Conservation (phyloP, 2,888 invertebrate species). For the Thera obeliscata region DNA sequence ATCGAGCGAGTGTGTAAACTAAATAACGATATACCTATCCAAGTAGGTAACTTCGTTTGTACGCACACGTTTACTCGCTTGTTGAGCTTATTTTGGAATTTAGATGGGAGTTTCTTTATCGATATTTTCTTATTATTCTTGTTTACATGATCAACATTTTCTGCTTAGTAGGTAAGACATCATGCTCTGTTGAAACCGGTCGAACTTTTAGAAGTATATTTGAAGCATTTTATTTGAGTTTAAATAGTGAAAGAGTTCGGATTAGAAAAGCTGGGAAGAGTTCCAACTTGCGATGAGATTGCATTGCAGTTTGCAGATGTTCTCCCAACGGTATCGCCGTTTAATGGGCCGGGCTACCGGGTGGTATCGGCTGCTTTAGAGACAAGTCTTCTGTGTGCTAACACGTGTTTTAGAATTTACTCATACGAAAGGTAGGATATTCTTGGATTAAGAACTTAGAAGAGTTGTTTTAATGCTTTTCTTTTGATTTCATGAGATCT, state of each 20-base stretch:
- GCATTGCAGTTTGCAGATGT: conserved; percentile 24
- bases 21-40: conserved; percentile 8
- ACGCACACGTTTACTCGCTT: neutral
- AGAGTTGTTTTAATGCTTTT: too few relatives aligned
- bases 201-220: conserved; percentile 9
- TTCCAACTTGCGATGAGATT: conserved; percentile 24
- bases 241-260: conserved; percentile 22
- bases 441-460: too few relatives aligned
- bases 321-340: conserved; percentile 10
- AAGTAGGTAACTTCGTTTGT: neutral
- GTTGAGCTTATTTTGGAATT: neutral
- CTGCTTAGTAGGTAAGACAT: neutral
- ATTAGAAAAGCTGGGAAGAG: conserved; percentile 25
- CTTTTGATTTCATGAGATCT: too few relatives aligned
- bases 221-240: conserved; percentile 18
- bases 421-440: neutral
- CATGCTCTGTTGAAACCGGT: neutral
- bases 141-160: neutral
- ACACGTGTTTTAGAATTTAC: neutral
- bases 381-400: neutral
- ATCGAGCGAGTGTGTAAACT: conserved; percentile 28
- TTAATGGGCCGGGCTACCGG: conserved; percentile 7
- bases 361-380: neutral
- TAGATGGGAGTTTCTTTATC: neutral
- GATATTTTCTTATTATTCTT: neutral